Evolutionary conservation across 2,797 vertebrate genomes (phyloP), one percentile per base, ranked within the genome.

Genomic region (Xenentodon cancila): DNA sequence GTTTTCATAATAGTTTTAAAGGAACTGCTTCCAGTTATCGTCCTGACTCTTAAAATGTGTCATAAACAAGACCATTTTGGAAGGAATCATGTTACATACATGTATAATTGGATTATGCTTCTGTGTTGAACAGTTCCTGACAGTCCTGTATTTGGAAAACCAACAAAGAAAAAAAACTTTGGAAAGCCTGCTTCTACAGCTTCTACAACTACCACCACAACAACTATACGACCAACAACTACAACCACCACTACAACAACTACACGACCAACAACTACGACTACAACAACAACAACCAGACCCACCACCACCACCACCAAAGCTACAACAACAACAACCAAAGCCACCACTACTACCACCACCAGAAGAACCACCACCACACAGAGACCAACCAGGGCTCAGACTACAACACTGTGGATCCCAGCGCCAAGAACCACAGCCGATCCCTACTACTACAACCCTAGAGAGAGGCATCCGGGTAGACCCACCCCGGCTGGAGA

Each of bases 401-500:
- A 89, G 20, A 85, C 90, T 20, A 89, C 90, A 15, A 63, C 83
- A 0, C 82, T 81, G 17, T 88, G 91, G 84, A 68, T 82, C 34
- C 90, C 89, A 0, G 77, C 64, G 32, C 89, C 82, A 42, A 75
- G 90, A n/a, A 79, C 92, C 27, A 91, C 91, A 7, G 76, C 87
- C 0, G 92, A 95, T 48, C 84, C 92, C 12, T 85, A 94, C 62
- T 86, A 93, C 70, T 86, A 94, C 82, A 91, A 87, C 80, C 93
- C 73, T 48, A 92, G 88, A 61, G 94, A 95, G 37, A 46, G 73
- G 34, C 63, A 91, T 47, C 91, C 80, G 11, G 57, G 77, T 42
- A 96, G 90, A 73, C 92, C 93, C 81, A 97, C 95, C 55, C 88
- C 95, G 45, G 59, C 90, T 68, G 94, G 92, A 73, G 95, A 98